Conservation (phyloP, 2,113 vertebrate species). For the Bujurquina vittata region DNA sequence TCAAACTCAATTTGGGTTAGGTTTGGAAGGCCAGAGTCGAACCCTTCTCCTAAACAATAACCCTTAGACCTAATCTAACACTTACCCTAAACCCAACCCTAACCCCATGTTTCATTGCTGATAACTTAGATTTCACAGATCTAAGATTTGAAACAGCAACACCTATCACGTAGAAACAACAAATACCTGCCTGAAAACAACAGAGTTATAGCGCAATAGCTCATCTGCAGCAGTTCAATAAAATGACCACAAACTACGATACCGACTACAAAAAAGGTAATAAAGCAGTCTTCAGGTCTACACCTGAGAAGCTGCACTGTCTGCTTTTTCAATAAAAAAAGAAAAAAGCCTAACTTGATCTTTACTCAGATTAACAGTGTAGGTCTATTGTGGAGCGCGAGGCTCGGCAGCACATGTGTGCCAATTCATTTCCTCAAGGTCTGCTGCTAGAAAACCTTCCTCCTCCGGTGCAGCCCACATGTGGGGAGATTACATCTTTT, state of each 20-base stretch:
- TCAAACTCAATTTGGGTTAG: conserved; percentile 2
- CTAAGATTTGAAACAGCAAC: background rate
- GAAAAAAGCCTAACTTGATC: conserved; percentile 41
- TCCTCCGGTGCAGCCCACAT: conserved; percentile 63
- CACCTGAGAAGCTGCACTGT: conserved; percentile 24
- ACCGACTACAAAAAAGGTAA: background rate
- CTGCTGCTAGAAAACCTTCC: conserved; percentile 75
- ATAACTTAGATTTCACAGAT: background rate
- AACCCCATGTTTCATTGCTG: background rate
- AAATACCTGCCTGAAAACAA: background rate
- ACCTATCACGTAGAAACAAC: background rate
- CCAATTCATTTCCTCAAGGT: conserved; percentile 79
- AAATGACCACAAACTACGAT: background rate
- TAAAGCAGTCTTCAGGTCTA: conserved; percentile 4
- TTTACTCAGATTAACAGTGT: conserved; percentile 36
- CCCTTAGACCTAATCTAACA: background rate
- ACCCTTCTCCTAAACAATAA: background rate
- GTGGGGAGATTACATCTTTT: conserved; percentile 94
- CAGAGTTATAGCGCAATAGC: background rate
- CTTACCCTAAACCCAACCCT: background rate
- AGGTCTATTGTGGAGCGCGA: conserved; percentile 37
- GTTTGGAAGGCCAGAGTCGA: background rate
- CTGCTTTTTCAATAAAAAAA: background rate
- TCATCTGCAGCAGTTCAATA: conserved; percentile 10
- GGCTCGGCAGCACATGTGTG: conserved; percentile 53